These are phyloP conservation scores for Halictus rubicundus DNA, from an alignment of 1,140 invertebrate species.

Conservation along the genomic window DNA sequence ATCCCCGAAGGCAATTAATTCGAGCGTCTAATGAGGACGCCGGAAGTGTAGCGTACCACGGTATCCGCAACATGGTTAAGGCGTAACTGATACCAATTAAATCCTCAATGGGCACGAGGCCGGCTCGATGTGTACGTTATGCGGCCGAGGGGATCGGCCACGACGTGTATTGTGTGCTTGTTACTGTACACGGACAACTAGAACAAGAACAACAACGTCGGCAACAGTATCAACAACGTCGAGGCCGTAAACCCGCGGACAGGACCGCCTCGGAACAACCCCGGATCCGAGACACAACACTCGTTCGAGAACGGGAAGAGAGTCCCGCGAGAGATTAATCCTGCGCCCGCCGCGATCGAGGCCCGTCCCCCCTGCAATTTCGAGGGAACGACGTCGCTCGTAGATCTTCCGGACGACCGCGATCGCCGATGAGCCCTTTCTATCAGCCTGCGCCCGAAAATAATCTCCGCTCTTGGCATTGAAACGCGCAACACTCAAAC, in stretches of 20 bases:
- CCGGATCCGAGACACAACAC: neutral
- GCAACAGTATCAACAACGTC: constrained; percentile 16
- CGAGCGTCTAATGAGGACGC: constrained; percentile 23
- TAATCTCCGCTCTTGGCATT: too few species aligned
- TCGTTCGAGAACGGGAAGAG: neutral
- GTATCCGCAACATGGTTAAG: constrained; percentile 61
- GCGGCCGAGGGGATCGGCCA: constrained; percentile 38
- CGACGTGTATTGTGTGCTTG: constrained; percentile 52
- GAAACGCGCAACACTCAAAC: too few species aligned
- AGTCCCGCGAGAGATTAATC: neutral
- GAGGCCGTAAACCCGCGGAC: neutral
- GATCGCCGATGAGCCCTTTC: neutral
- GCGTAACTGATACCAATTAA: constrained; percentile 69
- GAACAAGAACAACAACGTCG: constrained; percentile 44
- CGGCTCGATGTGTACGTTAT: constrained; percentile 50
- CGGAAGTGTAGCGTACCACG: constrained; percentile 30
- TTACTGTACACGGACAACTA: constrained; percentile 57
- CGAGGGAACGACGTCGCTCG: neutral
- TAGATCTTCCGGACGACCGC: neutral
- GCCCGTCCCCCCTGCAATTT: neutral
- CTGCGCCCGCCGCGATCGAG: neutral
- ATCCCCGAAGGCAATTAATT: constrained; percentile 39
- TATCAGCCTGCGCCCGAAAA: too few species aligned
- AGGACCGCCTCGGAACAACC: neutral
- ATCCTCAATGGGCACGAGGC: constrained; percentile 49